phyloP scores from a whole-genome alignment of 1,140 invertebrate genomes.

The Latrodectus geometricus region DNA sequence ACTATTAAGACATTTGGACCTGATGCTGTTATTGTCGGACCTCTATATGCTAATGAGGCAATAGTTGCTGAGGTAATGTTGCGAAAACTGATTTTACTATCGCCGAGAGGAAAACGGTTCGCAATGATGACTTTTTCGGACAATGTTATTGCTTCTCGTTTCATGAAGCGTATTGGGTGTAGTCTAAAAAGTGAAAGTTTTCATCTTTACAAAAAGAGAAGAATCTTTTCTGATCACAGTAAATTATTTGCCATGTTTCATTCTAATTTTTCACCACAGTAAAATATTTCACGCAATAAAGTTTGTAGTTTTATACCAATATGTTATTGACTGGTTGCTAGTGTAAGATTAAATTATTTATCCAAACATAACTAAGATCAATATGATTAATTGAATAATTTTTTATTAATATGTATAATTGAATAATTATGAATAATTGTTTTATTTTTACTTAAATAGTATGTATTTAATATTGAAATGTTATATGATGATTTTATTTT shows the following conservation, averaged over 20 bases:
- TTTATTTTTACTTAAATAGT: no score
- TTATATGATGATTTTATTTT: no score
- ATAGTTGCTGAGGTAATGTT: slow-evolving; percentile 63
- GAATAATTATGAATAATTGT: no score
- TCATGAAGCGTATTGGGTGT: slow-evolving; percentile 62
- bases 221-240: slow-evolving; percentile 53
- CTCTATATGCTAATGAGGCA: slow-evolving; percentile 64
- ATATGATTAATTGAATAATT: no score
- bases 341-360: no score
- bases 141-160: slow-evolving; percentile 51
- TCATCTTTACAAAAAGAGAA: slow-evolving; percentile 58
- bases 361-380: no score
- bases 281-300: no score
- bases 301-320: no score
- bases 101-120: slow-evolving; percentile 54
- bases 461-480: no score
- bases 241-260: slow-evolving; percentile 63
- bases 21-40: slow-evolving; percentile 60
- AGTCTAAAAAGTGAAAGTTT: slow-evolving; percentile 41
- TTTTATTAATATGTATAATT: no score
- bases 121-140: slow-evolving; percentile 56
- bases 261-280: slow-evolving; percentile 63
- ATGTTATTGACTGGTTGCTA: no score
- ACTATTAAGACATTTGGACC: slow-evolving; percentile 33
- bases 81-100: slow-evolving; percentile 34